Evolutionary conservation across 2,797 vertebrate species (phyloP).

Genomic region (Podarcis siculus): DNA sequence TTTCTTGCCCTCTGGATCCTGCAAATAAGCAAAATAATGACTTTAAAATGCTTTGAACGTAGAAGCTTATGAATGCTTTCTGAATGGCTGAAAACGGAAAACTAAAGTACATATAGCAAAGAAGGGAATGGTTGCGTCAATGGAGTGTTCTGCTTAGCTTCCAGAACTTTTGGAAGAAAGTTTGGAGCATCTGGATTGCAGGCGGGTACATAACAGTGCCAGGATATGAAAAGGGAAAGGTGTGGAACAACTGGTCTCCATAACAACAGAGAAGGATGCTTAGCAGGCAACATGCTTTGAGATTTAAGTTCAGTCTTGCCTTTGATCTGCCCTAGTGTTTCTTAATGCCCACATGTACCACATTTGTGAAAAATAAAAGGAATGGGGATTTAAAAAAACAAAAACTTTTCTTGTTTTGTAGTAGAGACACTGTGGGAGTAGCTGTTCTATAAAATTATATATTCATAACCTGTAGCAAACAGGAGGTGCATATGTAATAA

Average conservation of each 20-base stretch:
- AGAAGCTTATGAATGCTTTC: neutral
- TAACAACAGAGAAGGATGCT: neutral
- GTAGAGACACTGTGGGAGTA: neutral
- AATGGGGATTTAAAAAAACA: neutral
- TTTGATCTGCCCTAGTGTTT: slow-evolving; percentile 1
- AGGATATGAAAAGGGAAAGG: neutral
- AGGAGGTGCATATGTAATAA: neutral
- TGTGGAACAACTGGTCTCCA: neutral
- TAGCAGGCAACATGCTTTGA: neutral
- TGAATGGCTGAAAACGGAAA: neutral
- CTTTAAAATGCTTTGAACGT: neutral
- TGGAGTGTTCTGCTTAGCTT: neutral
- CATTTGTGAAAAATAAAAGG: neutral
- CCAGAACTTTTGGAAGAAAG: neutral
- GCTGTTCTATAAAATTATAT: neutral
- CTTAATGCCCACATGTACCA: neutral
- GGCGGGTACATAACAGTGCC: neutral
- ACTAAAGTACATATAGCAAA: neutral
- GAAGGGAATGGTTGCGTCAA: accelerated
- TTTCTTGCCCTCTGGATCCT: slow-evolving; percentile 91
- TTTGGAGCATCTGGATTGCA: neutral
- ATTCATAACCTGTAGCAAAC: neutral
- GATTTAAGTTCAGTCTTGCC: neutral
- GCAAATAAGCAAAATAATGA: slow-evolving; percentile 15
- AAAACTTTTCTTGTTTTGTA: neutral